Conservation (phyloP, 2,797 vertebrate genomes). For the Arremon aurantiirostris region DNA sequence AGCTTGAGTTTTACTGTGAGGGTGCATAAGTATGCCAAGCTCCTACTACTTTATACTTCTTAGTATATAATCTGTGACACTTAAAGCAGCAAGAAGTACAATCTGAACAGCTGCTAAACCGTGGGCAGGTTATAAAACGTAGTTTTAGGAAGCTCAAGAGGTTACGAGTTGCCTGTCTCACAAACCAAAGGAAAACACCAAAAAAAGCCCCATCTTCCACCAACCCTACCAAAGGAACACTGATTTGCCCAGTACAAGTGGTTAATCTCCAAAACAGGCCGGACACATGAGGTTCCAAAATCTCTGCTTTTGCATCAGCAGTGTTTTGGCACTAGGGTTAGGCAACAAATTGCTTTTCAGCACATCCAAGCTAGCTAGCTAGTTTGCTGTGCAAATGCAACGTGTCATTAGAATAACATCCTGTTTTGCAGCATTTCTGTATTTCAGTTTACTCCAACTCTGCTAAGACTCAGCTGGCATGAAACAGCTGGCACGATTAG, state of each 20-base stretch:
- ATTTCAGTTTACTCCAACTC: not conserved
- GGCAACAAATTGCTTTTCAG: not conserved
- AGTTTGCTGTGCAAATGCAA: not conserved
- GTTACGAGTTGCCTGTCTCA: not conserved
- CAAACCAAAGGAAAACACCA: not conserved
- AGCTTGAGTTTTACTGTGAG: not conserved
- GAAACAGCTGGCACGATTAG: slow-evolving; percentile 30
- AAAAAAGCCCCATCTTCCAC: not conserved
- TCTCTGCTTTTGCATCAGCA: not conserved
- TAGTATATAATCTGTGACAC: not conserved
- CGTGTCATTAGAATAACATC: slow-evolving; percentile 16
- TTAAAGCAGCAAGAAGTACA: not conserved
- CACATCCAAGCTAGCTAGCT: not conserved
- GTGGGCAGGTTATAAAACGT: not conserved
- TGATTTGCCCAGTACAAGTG: not conserved
- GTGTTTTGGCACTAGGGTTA: not conserved
- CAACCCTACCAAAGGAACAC: not conserved
- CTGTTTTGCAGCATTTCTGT: slow-evolving; percentile 21
- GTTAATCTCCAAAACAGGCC: not conserved
- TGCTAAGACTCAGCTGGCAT: slow-evolving; percentile 28
- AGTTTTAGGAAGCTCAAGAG: not conserved
- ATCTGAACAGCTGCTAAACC: slow-evolving; percentile 5
- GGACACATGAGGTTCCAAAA: not conserved
- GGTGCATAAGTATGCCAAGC: not conserved
- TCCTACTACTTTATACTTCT: not conserved